These are phyloP conservation scores for Rhinoderma darwinii DNA, from an alignment of 2,113 vertebrate species.

Conservation along the genomic window DNA sequence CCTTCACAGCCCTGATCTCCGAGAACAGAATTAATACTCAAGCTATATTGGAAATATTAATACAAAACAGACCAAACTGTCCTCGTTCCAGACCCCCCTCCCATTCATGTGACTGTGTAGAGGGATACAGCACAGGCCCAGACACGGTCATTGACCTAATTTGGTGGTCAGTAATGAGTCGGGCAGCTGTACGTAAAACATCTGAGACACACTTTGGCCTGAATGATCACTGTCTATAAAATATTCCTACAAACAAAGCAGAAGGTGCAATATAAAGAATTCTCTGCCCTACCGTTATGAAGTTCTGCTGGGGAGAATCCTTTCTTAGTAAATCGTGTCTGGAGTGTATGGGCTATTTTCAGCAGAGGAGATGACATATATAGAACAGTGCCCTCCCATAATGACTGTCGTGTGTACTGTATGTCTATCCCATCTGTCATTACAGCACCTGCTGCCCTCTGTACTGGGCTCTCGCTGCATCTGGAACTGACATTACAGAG, in stretches of 20 bases:
- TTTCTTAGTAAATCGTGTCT: conserved; percentile 62
- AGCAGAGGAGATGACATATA: conserved; percentile 63
- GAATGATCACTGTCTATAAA: background rate
- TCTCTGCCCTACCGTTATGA: conserved; percentile 67
- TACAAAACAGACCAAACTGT: too few relatives aligned
- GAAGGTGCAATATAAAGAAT: conserved; percentile 60
- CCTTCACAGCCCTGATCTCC: background rate
- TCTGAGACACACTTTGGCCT: background rate
- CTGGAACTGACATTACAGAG: conserved; percentile 44
- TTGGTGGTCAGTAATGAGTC: background rate
- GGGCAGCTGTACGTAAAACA: background rate
- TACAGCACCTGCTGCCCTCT: conserved; percentile 66
- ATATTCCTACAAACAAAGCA: background rate
- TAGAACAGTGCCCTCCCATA: conserved; percentile 61
- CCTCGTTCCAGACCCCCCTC: too few relatives aligned
- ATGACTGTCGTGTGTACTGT: conserved; percentile 56
- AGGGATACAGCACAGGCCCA: background rate
- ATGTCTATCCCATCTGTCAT: conserved; percentile 64
- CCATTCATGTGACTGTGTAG: too few relatives aligned
- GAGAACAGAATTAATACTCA: background rate
- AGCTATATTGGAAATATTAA: too few relatives aligned
- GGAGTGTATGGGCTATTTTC: conserved; percentile 65
- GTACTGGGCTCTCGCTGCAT: conserved; percentile 63
- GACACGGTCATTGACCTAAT: background rate
- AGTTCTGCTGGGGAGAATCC: conserved; percentile 62